phyloP scores from a whole-genome alignment of 2,797 vertebrate genomes.

The Fundulus diaphanus region DNA sequence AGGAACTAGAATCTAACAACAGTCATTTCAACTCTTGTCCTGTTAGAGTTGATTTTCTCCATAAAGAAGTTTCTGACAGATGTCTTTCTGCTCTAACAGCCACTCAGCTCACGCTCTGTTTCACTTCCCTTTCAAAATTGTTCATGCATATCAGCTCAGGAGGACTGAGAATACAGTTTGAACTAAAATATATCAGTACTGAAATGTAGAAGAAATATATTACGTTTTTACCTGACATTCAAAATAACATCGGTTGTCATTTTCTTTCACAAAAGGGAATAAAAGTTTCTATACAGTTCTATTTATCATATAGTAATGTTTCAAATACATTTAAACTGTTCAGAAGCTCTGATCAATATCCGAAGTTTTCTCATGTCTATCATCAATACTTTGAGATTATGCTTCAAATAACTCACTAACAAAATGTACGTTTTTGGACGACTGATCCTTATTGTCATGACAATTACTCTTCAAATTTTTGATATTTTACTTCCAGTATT shows the following conservation, averaged over 20 bases:
- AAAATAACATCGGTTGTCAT: not conserved
- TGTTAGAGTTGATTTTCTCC: no score
- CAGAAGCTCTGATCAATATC: not conserved
- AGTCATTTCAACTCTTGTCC: not conserved
- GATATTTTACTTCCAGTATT: not conserved
- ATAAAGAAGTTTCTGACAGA: no score
- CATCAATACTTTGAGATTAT: no score
- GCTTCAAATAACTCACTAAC: no score
- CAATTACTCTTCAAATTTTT: not conserved
- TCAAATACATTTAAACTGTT: not conserved
- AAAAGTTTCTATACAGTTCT: no score
- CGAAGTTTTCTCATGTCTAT: not conserved
- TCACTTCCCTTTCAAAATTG: no score
- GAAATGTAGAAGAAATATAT: not conserved
- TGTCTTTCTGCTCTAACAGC: no score
- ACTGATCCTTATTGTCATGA: not conserved
- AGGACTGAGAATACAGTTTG: not conserved
- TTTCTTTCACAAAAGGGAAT: not conserved
- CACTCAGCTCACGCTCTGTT: no score
- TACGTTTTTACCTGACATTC: not conserved
- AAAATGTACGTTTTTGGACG: fast-evolving
- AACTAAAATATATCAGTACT: not conserved
- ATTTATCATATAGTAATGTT: no score
- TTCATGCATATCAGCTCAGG: no score
- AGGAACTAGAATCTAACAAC: no score